Conservation (phyloP, 2,113 vertebrate genomes). For the Nansenia antarctica region DNA sequence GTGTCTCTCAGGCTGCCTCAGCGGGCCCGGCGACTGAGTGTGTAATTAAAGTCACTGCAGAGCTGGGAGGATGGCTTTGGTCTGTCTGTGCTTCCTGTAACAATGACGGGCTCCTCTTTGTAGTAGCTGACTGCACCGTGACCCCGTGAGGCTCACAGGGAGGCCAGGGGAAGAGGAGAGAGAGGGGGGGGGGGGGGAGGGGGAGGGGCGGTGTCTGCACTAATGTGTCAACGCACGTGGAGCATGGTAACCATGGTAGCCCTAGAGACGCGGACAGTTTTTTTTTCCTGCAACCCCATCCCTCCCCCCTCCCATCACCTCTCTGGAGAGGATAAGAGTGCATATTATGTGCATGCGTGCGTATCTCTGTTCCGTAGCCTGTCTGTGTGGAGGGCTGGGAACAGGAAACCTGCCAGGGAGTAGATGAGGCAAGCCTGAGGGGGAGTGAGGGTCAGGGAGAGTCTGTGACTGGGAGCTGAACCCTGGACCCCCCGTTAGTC, state of each 20-base stretch:
- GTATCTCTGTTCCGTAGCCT: constrained; percentile 31
- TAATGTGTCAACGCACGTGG: constrained; percentile 72
- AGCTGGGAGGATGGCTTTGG: constrained; percentile 15
- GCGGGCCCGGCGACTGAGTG: constrained; percentile 29
- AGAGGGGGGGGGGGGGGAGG: constrained; percentile 10
- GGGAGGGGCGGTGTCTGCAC: constrained; percentile 35
- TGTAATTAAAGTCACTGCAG: constrained; percentile 53
- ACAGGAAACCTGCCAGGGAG: constrained; percentile 44
- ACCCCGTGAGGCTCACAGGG: constrained; percentile 56
- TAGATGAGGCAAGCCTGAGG: background rate
- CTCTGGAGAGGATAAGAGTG: constrained; percentile 42
- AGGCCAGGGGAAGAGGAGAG: constrained; percentile 28
- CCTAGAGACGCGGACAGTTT: constrained; percentile 49
- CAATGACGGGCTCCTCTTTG: constrained; percentile 65
- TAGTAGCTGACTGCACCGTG: constrained; percentile 70
- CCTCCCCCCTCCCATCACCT: constrained; percentile 13
- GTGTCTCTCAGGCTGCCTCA: constrained; percentile 14
- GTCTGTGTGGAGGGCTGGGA: constrained; percentile 52
- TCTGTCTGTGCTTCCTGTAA: constrained; percentile 59
- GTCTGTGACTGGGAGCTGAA: constrained; percentile 66
- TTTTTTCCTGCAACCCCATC: constrained; percentile 9
- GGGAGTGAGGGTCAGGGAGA: constrained; percentile 53
- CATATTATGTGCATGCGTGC: constrained; percentile 29
- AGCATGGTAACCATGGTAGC: constrained; percentile 73
- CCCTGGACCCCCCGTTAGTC: constrained; percentile 27